Conservation (phyloP, 2,888 invertebrate genomes). For the Drosophila pullipes region DNA sequence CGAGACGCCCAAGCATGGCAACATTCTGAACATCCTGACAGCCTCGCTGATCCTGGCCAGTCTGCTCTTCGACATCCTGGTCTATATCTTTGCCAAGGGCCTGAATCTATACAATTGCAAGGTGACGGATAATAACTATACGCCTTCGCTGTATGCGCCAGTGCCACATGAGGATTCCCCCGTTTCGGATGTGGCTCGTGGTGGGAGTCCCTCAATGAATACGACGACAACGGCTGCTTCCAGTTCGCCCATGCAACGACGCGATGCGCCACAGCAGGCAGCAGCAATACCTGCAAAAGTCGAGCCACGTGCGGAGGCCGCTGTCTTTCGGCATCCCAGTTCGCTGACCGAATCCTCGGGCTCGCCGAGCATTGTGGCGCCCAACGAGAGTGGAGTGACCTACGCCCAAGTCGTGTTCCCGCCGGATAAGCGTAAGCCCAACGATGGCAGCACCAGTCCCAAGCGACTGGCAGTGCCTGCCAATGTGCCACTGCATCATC, state of each 20-base stretch:
- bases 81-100: constrained; percentile 85
- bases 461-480: constrained; percentile 81
- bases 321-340: constrained; percentile 81
- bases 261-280: constrained; percentile 36
- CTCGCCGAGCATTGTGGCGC: constrained; percentile 69
- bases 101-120: constrained; percentile 84
- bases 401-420: constrained; percentile 84
- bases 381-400: constrained; percentile 71
- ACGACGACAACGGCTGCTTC: constrained; percentile 63
- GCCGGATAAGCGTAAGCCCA: constrained; percentile 75
- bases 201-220: constrained; percentile 68
- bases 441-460: constrained; percentile 74
- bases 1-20: constrained; percentile 85
- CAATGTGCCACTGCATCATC: constrained; percentile 83
- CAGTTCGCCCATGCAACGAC: constrained; percentile 61
- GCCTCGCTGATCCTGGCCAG: constrained; percentile 85
- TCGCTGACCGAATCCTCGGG: constrained; percentile 80
- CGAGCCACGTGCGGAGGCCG: constrained; percentile 44
- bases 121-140: constrained; percentile 84
- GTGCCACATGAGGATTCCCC: constrained; percentile 73
- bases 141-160: constrained; percentile 81
- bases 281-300: constrained; percentile 19
- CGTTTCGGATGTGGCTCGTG: constrained; percentile 6
- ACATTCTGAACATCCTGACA: constrained; percentile 86
- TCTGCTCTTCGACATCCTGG: constrained; percentile 85